These are phyloP conservation scores for Lichenostomus cassidix DNA, from an alignment of 2,113 vertebrate species.

Conservation along the genomic window DNA sequence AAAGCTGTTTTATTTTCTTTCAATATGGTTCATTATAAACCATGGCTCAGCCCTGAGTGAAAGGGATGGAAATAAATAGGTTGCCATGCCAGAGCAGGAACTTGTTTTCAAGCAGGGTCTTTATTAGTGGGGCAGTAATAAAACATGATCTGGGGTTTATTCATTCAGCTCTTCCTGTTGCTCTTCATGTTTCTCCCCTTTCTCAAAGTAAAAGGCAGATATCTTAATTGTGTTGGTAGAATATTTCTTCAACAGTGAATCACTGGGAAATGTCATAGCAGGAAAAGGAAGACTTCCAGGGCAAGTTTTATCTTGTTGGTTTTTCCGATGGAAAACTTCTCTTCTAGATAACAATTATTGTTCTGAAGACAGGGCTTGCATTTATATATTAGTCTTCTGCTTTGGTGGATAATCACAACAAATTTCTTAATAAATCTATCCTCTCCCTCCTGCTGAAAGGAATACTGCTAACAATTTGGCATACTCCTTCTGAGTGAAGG, in stretches of 20 bases:
- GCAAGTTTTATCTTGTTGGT: neutral
- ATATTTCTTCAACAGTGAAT: neutral
- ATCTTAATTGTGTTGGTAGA: neutral
- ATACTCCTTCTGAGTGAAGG: neutral
- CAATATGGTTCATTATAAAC: neutral
- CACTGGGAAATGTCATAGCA: neutral
- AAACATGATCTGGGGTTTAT: neutral
- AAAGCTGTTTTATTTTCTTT: conserved; percentile 32
- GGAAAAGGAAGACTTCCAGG: neutral
- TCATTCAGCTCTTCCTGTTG: neutral
- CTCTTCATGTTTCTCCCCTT: neutral
- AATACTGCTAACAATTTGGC: neutral
- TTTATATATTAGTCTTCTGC: neutral
- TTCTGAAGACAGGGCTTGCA: neutral
- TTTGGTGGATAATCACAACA: neutral
- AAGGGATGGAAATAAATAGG: neutral
- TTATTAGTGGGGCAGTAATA: neutral
- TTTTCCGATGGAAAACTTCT: neutral
- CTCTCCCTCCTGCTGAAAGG: neutral
- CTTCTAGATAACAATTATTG: neutral
- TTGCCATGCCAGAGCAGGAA: neutral
- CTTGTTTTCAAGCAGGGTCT: neutral
- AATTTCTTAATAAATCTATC: neutral
- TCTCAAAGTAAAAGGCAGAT: neutral
- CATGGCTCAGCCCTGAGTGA: neutral